Base-by-base conservation (phyloP, 2,888 invertebrate species). In the Brachypterus glaber region DNA sequence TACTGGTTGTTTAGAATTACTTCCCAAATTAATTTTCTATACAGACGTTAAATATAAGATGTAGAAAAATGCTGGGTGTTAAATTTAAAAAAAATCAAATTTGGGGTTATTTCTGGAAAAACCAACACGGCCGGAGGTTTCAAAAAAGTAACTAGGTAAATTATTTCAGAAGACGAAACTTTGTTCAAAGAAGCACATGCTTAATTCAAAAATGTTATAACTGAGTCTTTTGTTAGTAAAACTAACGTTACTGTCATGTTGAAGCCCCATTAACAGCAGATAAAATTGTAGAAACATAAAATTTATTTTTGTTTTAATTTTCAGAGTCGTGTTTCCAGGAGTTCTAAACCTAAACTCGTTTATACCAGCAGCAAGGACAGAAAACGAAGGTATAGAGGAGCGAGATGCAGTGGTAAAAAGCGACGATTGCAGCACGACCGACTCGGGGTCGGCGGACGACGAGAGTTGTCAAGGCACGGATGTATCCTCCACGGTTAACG, bases 301-400 rank as follows among this genome's bases (percentile, higher is more conserved):
- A 33, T 27, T 37, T 31, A 8, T 37, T 39, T 31, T 37, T 35
- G 24, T 35, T 24, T 29, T 35, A 11, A 47, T 35, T 67, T 69
- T 13, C 55, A 87, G 87, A 63, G 82, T 90, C 43, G 78, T 80
- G 2, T 90, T 90, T 62, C 85, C 87, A 3, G 81, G 87, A 61
- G 70, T 74, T 11, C 65, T 90, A 32, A 82, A 89, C 63, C 66
- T 90, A 50, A 89, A 88, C 59, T 74, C 76, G 25, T 82, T 87
- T 53, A 69, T 86, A 35, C 53, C 62, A 33, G 55, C 60, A 17
- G 50, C 48, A 32, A 45, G 42, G 13, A 55, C 48, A 21, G 61
- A 61, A 35, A 65, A 67, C 27, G 64, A 61, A 36, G 54, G 57
- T 2, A 66, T 68, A 32, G 71, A 72, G 45, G 69, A 69, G 37